Base-by-base conservation (phyloP, 2,888 invertebrate genomes). In the Elysia crispata region DNA sequence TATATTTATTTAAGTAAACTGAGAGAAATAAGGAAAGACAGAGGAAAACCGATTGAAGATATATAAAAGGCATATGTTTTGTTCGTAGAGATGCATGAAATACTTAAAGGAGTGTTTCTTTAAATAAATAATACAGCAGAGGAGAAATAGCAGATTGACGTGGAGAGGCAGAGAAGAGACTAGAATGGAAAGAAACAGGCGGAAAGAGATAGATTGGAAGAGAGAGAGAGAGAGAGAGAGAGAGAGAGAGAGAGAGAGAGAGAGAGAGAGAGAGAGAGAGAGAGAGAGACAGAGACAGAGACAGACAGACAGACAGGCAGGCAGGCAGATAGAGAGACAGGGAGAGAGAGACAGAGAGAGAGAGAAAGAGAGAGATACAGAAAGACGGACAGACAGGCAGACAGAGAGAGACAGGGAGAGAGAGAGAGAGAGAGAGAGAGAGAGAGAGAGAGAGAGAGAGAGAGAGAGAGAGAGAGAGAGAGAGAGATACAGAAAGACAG, bases 231-330 rank as follows among this genome's bases (percentile, higher is more conserved):
- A 74, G 25, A 57, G 74, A 74, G 25, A 57, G 74, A 74, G 25
- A 30, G 69, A 69, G 31, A 30, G 69, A 69, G 31, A 30, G 69
- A 69, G 31, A 69, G 30, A 69, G 31, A 74, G 74, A 74, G 20
- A 74, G 74, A 74, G 25, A 74, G 57, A 74, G 25, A 74, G 49
- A 72, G 23, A 72, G 49, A 72, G 23, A 72, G 23, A 72, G 49
- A 49, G 23, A 75, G 23, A 28, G 57, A 73, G 25, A 23, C 28
- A 6, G 5, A 30, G 30, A 30, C 6, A 66, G 66, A 66, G 25
- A 28, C 18, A 28, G 18, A 28, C 18, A 30, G 25, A 30, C 28
- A 66, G 25, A 23, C 18, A 30, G 66, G 8, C 28, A 30, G 5
- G 18, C 6, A 66, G 66, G 5, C 5, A 66, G 66, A 66, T 6